Evolutionary conservation across 1,140 invertebrate species (phyloP).

Genomic region (Plectus sambesii): DNA sequence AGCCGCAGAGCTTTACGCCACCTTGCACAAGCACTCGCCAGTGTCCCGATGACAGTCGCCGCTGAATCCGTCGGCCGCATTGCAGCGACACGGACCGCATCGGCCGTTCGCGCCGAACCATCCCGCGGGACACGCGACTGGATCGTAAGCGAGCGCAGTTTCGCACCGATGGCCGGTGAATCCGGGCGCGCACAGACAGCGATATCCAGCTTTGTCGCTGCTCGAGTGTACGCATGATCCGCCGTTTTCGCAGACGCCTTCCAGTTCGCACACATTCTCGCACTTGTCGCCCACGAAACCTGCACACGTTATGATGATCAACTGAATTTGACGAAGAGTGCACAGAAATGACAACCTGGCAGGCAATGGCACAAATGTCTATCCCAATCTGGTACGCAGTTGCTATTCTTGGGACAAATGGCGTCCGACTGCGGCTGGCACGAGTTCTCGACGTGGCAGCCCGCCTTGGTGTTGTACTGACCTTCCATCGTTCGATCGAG

Average conservation of each 20-base stretch:
- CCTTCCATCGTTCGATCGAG: slow-evolving; percentile 9
- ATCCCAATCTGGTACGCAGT: slow-evolving; percentile 65
- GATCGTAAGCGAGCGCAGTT: slow-evolving; percentile 41
- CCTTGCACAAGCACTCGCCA: slow-evolving; percentile 77
- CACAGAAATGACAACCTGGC: slow-evolving; percentile 46
- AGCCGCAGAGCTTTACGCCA: no score
- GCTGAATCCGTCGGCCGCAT: slow-evolving; percentile 69
- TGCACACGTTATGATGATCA: slow-evolving; percentile 20
- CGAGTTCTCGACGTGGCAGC: slow-evolving; percentile 24
- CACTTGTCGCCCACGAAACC: slow-evolving; percentile 67
- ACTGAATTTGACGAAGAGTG: slow-evolving; percentile 4
- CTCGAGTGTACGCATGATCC: slow-evolving; percentile 61
- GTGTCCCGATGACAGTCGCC: slow-evolving; percentile 79
- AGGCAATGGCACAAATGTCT: slow-evolving; percentile 65
- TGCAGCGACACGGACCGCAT: slow-evolving; percentile 68
- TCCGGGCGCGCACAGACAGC: slow-evolving; percentile 59
- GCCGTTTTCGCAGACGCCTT: slow-evolving; percentile 64
- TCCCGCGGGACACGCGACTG: slow-evolving; percentile 39
- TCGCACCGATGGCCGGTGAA: slow-evolving; percentile 47
- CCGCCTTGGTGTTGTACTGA: slow-evolving; percentile 29
- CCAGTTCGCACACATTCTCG: slow-evolving; percentile 67
- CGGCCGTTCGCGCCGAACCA: slow-evolving; percentile 62
- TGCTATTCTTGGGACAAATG: slow-evolving; percentile 53
- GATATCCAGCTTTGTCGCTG: slow-evolving; percentile 58
- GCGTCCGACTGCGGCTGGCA: slow-evolving; percentile 19